Base-by-base conservation (phyloP, 2,113 vertebrate genomes). In the Trematocara marginatum region DNA sequence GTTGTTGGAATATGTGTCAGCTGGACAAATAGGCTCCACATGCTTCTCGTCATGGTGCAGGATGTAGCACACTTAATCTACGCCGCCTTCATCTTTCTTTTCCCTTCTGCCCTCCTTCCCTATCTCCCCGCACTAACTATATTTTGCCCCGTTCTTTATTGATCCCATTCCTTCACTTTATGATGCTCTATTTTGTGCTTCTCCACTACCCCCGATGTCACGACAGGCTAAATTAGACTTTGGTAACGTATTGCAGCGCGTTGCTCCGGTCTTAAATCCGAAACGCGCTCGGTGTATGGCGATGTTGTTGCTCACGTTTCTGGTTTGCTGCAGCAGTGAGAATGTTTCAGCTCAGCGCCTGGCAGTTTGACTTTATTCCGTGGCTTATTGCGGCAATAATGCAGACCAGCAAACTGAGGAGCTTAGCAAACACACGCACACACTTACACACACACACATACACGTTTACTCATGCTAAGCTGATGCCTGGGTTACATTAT, bases 1-100 rank as follows among this genome's bases (percentile, higher is more conserved):
- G 78, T 87, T 88, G 78, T 86, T 91, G 85, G 90, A 91, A 94
- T 92, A 87, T 94, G 89, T 95, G 95, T 95, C 95, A 94, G 86
- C 94, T 92, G 92, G 94, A 92, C 87, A 92, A 89, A 89, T 79
- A 79, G 79, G 64, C 83, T 92, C 89, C 89, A 90, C 88, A 89
- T 88, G 90, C 59, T 83, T 13, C 38, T 81, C 64, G 5, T 88
- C 87, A 83, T 83, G 82, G 38, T 20, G 52, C 20, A 87, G 86
- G 86, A 92, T 86, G 85, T 92, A 81, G 87, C 86, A 66, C 34
- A 42, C 78, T 53, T 76, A 78, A 87, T 84, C 85, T 81, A 26
- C 74, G 83, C 64, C 20, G 12, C 79, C n/a, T 76, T 54, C 29
- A 51, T 80, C 38, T 83, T 81, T 79, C 81, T 49, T 53, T 35